Base-by-base conservation (phyloP, 2,113 vertebrate species). In the Phalacrocorax carbo region DNA sequence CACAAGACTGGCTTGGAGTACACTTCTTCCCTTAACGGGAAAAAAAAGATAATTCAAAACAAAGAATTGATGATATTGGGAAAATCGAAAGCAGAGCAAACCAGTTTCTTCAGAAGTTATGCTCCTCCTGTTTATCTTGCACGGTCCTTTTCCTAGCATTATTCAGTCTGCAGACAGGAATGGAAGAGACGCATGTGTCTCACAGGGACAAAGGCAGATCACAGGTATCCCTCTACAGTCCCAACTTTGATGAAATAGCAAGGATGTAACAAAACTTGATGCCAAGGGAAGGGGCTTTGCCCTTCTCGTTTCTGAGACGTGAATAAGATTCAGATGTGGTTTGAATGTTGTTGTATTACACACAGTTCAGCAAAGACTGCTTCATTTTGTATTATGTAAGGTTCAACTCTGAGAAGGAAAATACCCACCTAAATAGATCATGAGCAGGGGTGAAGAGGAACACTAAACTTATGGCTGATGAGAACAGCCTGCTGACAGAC, bases 1-100 rank as follows among this genome's bases (percentile, higher is more conserved):
- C 95, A 94, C 93, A 95, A 94, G 96, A n/a, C 96, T 81, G 95
- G 86, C 97, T 96, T 61, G 19, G 51, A 96, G 93, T 73, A 36
- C 46, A 94, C 82, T 95, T 93, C 94, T 90, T 96, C 86, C 88
- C 92, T 55, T 55, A 55, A 46, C 13, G 46, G 46, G 9, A 46
- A 46, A 46, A 73, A 46, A 46, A 92, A 73, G 80, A 32, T 6
- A 88, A 95, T 96, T 95, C 92, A 95, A 98, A 96, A 97, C 90
- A 97, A 98, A 98, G 96, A 96, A 95, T 82, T 92, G 69, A 73
- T 4, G 15, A 89, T 81, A 93, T 76, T 80, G 48, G 93, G 79
- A 94, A 96, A 91, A 82, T 58, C 82, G 68, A 16, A 75, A 72
- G 87, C 94, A 77, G 48, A 92, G 52, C 48, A 96, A 88, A 90